Percentiles rank a stretch among this genome's conserved stretches.
Evolutionary conservation across 1,140 invertebrate species (phyloP).

Genomic region (Drosophila miranda): DNA sequence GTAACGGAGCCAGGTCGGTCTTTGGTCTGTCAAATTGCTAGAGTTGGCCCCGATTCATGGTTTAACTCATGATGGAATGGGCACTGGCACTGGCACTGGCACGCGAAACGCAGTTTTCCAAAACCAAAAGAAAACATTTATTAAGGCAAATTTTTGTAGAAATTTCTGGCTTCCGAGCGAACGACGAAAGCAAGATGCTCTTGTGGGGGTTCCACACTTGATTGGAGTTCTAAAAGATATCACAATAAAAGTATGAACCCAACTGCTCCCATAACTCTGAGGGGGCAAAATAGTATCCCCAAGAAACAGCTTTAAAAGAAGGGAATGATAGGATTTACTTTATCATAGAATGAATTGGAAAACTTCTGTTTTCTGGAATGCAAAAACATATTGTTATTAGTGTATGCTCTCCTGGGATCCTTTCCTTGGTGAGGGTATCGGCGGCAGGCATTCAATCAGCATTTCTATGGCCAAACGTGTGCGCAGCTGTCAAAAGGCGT

Average conservation of each 20-base stretch:
- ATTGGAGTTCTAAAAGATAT: not conserved
- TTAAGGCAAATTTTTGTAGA: constrained; percentile 28
- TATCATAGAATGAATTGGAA: too few species aligned
- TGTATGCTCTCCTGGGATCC: too few species aligned
- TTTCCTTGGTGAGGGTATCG: constrained; percentile 37
- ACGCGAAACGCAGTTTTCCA: constrained; percentile 56
- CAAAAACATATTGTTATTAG: too few species aligned
- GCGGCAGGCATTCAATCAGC: constrained; percentile 12
- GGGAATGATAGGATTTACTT: not conserved
- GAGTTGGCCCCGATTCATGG: constrained; percentile 50
- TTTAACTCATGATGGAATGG: constrained; percentile 40
- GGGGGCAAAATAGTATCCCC: too few species aligned
- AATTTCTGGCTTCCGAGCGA: not conserved
- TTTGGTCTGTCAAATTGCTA: constrained; percentile 40
- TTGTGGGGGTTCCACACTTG: not conserved
- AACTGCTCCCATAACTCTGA: not conserved
- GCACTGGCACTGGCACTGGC: constrained; percentile 29
- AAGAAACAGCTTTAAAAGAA: not conserved
- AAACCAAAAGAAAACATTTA: constrained; percentile 39
- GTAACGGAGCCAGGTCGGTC: constrained; percentile 18
- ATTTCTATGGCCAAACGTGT: constrained; percentile 39
- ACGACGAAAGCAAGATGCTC: constrained; percentile 17
- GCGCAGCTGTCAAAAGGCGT: constrained; percentile 58
- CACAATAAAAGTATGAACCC: too few species aligned
- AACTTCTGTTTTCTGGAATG: too few species aligned